Evolutionary conservation across 2,888 invertebrate species (phyloP).

Genomic region (Unio pictorum): DNA sequence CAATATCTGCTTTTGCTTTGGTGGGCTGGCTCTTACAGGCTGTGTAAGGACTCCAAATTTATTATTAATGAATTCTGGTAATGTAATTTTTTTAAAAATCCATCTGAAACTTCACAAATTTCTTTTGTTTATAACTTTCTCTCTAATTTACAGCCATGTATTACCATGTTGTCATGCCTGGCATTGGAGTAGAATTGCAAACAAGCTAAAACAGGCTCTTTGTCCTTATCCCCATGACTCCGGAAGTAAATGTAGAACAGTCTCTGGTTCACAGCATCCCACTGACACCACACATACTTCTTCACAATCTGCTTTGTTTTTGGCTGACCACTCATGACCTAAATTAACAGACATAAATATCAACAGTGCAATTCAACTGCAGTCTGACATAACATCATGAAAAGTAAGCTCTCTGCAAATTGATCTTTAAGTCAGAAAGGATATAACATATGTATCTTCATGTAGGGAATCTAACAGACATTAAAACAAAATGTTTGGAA

Average conservation of each 20-base stretch:
- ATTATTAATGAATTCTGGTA: too few relatives aligned
- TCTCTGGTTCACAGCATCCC: constrained; percentile 57
- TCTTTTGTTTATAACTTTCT: neutral
- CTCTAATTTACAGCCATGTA: constrained; percentile 2
- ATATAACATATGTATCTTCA: too few relatives aligned
- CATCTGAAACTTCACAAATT: neutral
- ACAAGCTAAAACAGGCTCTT: constrained; percentile 45
- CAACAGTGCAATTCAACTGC: too few relatives aligned
- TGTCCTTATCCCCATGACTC: constrained; percentile 23
- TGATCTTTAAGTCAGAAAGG: too few relatives aligned
- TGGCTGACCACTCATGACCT: constrained; percentile 66
- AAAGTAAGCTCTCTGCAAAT: too few relatives aligned
- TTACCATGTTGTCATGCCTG: constrained; percentile 57
- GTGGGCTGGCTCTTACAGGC: too few relatives aligned
- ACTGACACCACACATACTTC: constrained; percentile 66
- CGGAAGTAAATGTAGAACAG: constrained; percentile 58
- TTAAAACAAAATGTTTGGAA: too few relatives aligned
- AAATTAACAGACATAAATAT: neutral
- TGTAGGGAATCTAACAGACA: too few relatives aligned
- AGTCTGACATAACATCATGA: too few relatives aligned
- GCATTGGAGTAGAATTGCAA: constrained; percentile 55
- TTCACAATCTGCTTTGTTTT: constrained; percentile 59
- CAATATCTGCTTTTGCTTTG: too few relatives aligned
- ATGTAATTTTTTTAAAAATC: too few relatives aligned
- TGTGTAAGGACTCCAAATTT: too few relatives aligned